Conservation (phyloP, 2,797 vertebrate genomes). For the Hippocampus kuda region DNA sequence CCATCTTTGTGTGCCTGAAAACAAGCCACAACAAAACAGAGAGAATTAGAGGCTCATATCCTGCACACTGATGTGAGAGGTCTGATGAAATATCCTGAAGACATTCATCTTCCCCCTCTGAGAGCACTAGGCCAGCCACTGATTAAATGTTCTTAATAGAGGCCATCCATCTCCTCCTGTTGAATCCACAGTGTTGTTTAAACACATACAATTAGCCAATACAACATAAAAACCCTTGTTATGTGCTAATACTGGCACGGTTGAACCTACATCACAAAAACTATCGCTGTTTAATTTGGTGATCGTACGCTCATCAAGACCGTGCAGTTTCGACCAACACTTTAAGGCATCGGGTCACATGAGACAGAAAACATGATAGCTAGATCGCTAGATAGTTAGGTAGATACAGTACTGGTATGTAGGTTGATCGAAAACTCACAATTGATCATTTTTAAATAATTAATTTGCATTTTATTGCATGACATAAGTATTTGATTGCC, state of each 20-base stretch:
- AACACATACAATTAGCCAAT: slow-evolving; percentile 46
- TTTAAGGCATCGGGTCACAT: too few relatives aligned
- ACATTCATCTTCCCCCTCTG: slow-evolving; percentile 72
- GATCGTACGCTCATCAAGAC: too few relatives aligned
- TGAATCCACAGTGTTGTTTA: slow-evolving; percentile 44
- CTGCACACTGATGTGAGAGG: slow-evolving; percentile 45
- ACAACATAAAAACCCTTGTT: slow-evolving; percentile 9
- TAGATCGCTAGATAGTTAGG: slow-evolving; percentile 1
- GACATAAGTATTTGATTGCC: too few relatives aligned
- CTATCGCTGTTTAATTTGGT: background rate
- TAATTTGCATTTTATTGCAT: too few relatives aligned
- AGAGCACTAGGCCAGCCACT: slow-evolving; percentile 58
- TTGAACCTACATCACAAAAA: background rate
- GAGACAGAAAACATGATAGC: background rate
- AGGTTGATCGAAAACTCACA: too few relatives aligned
- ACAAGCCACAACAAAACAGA: slow-evolving; percentile 50
- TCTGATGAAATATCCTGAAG: slow-evolving; percentile 66
- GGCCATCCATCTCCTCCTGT: slow-evolving; percentile 65
- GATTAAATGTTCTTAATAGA: slow-evolving; percentile 78
- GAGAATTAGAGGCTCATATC: slow-evolving; percentile 55
- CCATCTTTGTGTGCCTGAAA: slow-evolving; percentile 51
- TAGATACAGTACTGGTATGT: background rate
- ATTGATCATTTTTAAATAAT: too few relatives aligned
- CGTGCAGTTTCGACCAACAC: too few relatives aligned
- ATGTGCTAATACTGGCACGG: slow-evolving; percentile 25